A percentile compares a stretch with the other conserved stretches of the same genome.
Evolutionary conservation across 2,797 vertebrate genomes (phyloP).

Genomic region (Distichodus sexfasciatus): DNA sequence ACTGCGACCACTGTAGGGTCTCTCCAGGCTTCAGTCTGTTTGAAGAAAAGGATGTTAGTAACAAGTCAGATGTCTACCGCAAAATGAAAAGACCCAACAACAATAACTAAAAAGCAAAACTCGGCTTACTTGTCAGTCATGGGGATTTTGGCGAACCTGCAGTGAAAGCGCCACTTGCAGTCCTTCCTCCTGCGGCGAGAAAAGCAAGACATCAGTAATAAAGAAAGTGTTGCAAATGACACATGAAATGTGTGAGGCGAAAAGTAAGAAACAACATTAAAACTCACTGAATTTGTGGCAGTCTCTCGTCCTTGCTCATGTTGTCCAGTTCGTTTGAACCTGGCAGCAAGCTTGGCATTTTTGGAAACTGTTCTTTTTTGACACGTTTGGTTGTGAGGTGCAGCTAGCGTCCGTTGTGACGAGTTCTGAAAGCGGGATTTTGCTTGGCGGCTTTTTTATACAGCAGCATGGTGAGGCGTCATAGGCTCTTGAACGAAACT

Average conservation of each 20-base stretch:
- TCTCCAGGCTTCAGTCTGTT: constrained; percentile 78
- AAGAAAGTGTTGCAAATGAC: not conserved
- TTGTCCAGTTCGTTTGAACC: constrained; percentile 52
- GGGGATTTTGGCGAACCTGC: constrained; percentile 2
- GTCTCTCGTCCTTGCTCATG: constrained; percentile 65
- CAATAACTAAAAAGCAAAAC: not conserved
- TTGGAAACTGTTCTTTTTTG: constrained; percentile 8
- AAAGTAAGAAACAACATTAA: not conserved
- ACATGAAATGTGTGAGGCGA: not conserved
- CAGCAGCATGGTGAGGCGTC: constrained; percentile 45
- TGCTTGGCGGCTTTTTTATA: constrained; percentile 31
- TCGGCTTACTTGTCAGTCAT: constrained; percentile 36
- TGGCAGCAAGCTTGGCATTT: constrained; percentile 61
- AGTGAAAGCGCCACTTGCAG: constrained; percentile 27
- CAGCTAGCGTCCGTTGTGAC: not conserved
- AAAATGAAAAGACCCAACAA: not conserved
- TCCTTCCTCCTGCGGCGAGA: constrained; percentile 35
- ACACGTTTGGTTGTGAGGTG: not conserved
- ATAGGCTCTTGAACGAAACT: constrained; percentile 38
- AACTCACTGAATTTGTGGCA: constrained; percentile 58
- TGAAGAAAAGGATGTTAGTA: constrained; percentile 14
- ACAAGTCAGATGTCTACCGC: not conserved
- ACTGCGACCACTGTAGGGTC: constrained; percentile 79
- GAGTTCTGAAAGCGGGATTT: constrained; percentile 28
- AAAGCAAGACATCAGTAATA: not conserved